Evolutionary conservation across 2,797 vertebrate genomes (phyloP).

Genomic region (Lutjanus campechanus): DNA sequence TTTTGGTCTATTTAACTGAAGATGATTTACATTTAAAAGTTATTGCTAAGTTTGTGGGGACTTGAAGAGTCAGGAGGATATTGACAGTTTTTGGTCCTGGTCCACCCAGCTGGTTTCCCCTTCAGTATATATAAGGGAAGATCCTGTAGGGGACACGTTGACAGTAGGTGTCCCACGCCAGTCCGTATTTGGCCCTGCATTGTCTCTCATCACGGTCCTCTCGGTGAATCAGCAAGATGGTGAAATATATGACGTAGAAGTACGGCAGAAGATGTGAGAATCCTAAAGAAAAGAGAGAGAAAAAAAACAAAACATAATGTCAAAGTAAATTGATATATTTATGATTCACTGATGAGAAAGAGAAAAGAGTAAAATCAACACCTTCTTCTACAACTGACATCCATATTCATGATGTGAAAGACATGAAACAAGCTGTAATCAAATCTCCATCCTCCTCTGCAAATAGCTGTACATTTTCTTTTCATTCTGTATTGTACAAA

Average conservation of each 20-base stretch:
- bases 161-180: slow-evolving; percentile 92
- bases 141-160: slow-evolving; percentile 91
- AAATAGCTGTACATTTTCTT: slow-evolving; percentile 11
- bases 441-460: slow-evolving; percentile 26
- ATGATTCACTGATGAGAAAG: slow-evolving; percentile 10
- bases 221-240: slow-evolving; percentile 88
- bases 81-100: slow-evolving; percentile 26
- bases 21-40: slow-evolving; percentile 8
- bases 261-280: slow-evolving; percentile 91
- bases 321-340: neutral
- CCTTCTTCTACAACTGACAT: slow-evolving; percentile 7
- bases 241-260: slow-evolving; percentile 92
- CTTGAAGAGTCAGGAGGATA: neutral
- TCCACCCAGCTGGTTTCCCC: slow-evolving; percentile 9
- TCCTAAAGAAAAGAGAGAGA: slow-evolving; percentile 75
- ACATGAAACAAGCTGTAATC: slow-evolving; percentile 41
- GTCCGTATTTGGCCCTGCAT: slow-evolving; percentile 90
- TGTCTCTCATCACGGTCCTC: slow-evolving; percentile 92
- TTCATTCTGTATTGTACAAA: slow-evolving; percentile 22
- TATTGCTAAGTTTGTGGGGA: slow-evolving; percentile 33
- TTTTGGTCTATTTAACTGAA: neutral
- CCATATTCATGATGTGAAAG: slow-evolving; percentile 4
- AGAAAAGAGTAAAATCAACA: neutral
- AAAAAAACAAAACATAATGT: neutral
- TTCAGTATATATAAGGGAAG: slow-evolving; percentile 92